phyloP scores from a whole-genome alignment of 2,797 vertebrate genomes.

The Rhadinocentrus ornatus region DNA sequence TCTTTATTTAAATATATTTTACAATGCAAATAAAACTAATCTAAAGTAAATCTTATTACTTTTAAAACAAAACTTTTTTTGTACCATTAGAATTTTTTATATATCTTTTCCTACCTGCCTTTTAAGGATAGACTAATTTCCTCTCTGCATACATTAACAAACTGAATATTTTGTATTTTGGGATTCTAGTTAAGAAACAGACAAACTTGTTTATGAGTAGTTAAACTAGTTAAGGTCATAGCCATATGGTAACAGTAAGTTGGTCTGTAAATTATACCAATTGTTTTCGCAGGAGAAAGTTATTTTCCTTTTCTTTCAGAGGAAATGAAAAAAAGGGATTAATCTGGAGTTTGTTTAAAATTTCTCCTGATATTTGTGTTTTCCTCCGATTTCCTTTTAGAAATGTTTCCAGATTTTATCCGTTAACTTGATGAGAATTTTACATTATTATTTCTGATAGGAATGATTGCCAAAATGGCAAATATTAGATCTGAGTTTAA shows the following conservation, averaged over 20 bases:
- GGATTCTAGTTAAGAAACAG: too few species aligned
- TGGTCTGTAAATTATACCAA: not conserved
- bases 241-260: not conserved
- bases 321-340: not conserved
- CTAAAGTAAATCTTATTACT: too few species aligned
- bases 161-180: not conserved
- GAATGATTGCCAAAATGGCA: not conserved
- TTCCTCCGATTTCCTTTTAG: not conserved
- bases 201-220: not conserved
- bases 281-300: not conserved
- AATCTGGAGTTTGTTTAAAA: not conserved
- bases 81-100: too few species aligned
- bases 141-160: too few species aligned
- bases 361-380: not conserved
- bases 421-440: not conserved
- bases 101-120: too few species aligned
- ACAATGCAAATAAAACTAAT: too few species aligned
- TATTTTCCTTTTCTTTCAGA: not conserved
- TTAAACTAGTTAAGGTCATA: not conserved
- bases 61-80: too few species aligned
- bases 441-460: constrained; percentile 1
- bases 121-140: too few species aligned
- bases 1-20: too few species aligned
- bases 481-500: not conserved
- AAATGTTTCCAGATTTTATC: not conserved